A percentile compares a stretch with the other conserved stretches of the same genome.
Conservation (phyloP, 1,140 invertebrate genomes). For the Rhagoletis pomonella region DNA sequence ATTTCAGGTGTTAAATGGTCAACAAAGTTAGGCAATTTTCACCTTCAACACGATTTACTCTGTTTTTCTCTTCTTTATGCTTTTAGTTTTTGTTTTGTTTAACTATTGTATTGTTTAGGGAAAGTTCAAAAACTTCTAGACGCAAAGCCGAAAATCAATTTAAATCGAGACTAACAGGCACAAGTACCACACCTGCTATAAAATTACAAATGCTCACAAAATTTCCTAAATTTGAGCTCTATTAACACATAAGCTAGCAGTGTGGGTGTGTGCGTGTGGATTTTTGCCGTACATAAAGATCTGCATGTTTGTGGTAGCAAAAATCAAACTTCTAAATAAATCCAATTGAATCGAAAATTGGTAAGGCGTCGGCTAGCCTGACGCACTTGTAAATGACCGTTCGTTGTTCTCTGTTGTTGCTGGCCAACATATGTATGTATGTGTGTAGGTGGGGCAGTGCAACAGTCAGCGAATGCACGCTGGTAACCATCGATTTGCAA, state of each 20-base stretch:
- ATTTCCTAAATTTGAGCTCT: too few relatives aligned
- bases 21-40: constrained; percentile 25
- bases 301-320: neutral
- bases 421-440: too few relatives aligned
- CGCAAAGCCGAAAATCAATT: constrained; percentile 40
- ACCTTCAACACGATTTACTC: neutral
- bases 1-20: constrained; percentile 29
- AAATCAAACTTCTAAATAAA: constrained; percentile 31
- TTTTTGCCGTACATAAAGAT: too few relatives aligned
- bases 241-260: too few relatives aligned
- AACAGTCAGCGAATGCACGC: neutral
- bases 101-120: neutral
- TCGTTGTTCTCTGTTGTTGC: too few relatives aligned
- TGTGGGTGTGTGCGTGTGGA: neutral
- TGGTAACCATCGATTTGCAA: neutral
- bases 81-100: neutral
- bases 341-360: neutral
- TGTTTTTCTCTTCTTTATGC: neutral
- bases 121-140: constrained; percentile 18
- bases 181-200: neutral
- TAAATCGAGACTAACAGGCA: neutral
- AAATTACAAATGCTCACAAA: neutral
- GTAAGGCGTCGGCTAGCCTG: neutral
- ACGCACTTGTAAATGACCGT: too few relatives aligned
- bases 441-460: neutral